Evolutionary conservation across 2,113 vertebrate species (phyloP).

Genomic region (Thalassoma bifasciatum): DNA sequence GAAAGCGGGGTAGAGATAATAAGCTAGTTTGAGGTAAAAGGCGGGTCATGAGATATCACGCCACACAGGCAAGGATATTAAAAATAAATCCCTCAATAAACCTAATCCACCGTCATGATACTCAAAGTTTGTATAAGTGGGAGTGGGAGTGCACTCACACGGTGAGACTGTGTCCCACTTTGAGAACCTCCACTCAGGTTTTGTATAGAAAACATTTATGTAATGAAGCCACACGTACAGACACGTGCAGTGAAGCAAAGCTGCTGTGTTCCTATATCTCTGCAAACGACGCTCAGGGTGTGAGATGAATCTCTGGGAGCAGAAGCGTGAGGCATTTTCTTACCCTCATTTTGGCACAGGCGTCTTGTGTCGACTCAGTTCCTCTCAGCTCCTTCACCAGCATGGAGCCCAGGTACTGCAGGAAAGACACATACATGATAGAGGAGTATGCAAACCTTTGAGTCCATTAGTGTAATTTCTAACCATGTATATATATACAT

Average conservation of each 20-base stretch:
- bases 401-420: conserved; percentile 99
- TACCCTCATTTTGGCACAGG: conserved; percentile 99
- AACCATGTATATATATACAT: too few species aligned
- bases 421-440: not conserved
- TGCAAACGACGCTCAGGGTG: not conserved
- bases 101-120: conserved; percentile 41
- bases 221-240: not conserved
- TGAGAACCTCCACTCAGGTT: conserved; percentile 18
- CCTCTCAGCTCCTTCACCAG: conserved; percentile 98
- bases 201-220: not conserved
- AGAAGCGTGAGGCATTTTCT: conserved; percentile 50
- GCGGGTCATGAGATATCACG: conserved; percentile 11
- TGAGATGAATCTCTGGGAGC: not conserved
- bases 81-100: conserved; percentile 56
- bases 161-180: conserved; percentile 39
- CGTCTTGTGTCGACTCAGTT: conserved; percentile 98
- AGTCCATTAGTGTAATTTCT: too few species aligned
- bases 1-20: conserved; percentile 6
- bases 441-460: not conserved
- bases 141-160: conserved; percentile 9
- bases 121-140: conserved; percentile 32
- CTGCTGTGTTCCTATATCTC: not conserved
- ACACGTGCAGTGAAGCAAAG: not conserved
- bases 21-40: conserved; percentile 39
- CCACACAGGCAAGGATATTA: conserved; percentile 37